These are phyloP conservation scores for Cherax destructor DNA, from an alignment of 1,140 invertebrate species.

Conservation along the genomic window DNA sequence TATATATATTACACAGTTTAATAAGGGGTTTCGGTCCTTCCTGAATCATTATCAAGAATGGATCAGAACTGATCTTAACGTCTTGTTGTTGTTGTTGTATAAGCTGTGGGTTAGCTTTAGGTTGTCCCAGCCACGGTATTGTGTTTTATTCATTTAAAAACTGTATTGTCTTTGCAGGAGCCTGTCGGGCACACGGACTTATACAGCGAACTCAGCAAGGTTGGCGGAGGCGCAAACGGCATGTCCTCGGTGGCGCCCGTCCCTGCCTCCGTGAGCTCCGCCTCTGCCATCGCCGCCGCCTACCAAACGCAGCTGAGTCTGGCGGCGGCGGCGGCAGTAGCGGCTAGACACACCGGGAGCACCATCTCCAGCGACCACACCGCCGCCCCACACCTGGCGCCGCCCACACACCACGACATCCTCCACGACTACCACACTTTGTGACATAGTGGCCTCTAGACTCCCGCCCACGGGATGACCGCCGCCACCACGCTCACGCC, in stretches of 20 bases:
- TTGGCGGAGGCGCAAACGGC: slow-evolving; percentile 56
- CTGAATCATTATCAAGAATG: too few relatives aligned
- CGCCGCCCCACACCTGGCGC: slow-evolving; percentile 52
- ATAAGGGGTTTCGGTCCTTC: too few relatives aligned
- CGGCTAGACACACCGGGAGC: slow-evolving; percentile 45
- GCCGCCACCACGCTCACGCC: background rate
- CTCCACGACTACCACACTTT: slow-evolving; percentile 65
- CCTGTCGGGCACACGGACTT: slow-evolving; percentile 58
- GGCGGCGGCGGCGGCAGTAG: slow-evolving; percentile 62
- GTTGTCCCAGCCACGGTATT: too few relatives aligned
- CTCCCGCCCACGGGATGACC: slow-evolving; percentile 12
- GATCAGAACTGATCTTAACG: too few relatives aligned
- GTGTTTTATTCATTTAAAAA: too few relatives aligned
- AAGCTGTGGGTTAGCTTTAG: too few relatives aligned
- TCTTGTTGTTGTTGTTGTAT: too few relatives aligned
- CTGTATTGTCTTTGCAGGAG: slow-evolving; percentile 20
- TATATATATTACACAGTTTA: too few relatives aligned
- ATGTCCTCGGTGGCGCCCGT: slow-evolving; percentile 63
- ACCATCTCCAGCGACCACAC: slow-evolving; percentile 36
- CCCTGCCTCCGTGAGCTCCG: slow-evolving; percentile 54
- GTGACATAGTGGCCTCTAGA: slow-evolving; percentile 64
- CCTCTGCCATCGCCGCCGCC: slow-evolving; percentile 63
- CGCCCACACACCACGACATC: slow-evolving; percentile 56
- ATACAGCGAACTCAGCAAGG: slow-evolving; percentile 62
- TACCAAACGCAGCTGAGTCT: slow-evolving; percentile 61